phyloP scores from a whole-genome alignment of 2,797 vertebrate species.

The Clarias laeviceps region DNA sequence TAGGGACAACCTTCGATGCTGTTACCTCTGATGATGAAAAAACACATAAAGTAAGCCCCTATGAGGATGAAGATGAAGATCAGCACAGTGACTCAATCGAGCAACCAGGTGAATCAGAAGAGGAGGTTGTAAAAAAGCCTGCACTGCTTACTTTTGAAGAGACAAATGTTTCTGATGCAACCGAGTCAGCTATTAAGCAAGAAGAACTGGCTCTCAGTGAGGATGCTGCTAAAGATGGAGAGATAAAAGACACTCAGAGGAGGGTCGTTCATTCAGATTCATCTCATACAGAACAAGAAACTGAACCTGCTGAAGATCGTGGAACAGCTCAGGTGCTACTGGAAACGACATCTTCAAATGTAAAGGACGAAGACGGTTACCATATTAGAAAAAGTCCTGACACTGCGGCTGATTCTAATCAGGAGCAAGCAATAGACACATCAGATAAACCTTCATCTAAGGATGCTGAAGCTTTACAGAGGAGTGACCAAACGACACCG shows the following conservation, averaged over 20 bases:
- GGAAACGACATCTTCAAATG: conserved; percentile 54
- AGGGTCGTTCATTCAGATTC: conserved; percentile 44
- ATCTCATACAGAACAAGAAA: conserved; percentile 43
- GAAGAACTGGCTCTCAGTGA: not conserved
- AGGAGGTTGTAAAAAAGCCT: not conserved
- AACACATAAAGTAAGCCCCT: conserved; percentile 78
- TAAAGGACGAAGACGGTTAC: conserved; percentile 33
- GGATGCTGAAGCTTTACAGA: conserved; percentile 56
- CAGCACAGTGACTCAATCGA: not conserved
- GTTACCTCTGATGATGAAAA: conserved; percentile 82
- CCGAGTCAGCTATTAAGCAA: conserved; percentile 41
- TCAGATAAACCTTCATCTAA: conserved; percentile 63
- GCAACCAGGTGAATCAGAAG: not conserved
- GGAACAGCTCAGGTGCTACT: conserved; percentile 42
- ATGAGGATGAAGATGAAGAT: conserved; percentile 67
- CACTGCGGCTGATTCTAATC: not conserved
- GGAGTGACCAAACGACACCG: conserved; percentile 70
- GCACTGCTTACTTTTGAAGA: conserved; percentile 13
- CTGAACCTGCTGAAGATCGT: conserved; percentile 14
- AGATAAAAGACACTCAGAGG: conserved; percentile 21
- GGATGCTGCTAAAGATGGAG: not conserved
- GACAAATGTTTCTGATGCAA: conserved; percentile 18
- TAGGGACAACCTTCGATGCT: conserved; percentile 85
- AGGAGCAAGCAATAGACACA: not conserved
- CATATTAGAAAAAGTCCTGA: not conserved